Evolutionary conservation across 2,797 vertebrate genomes (phyloP), one percentile per base, ranked within the genome.

Genomic region (Catharus ustulatus): DNA sequence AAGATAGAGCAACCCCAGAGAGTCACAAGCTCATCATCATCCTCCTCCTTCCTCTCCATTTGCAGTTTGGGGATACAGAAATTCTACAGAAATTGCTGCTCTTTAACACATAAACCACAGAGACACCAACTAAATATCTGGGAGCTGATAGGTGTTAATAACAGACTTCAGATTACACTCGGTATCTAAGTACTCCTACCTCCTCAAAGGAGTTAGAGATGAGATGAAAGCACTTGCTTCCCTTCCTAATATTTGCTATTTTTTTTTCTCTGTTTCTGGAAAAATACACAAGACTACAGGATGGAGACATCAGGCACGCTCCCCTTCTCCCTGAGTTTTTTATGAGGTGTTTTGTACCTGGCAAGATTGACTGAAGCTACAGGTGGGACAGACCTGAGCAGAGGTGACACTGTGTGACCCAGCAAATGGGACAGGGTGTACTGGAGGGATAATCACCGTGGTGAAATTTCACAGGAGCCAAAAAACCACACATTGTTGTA

Each of bases 401-500:
- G 48, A 66, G 38, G 71, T 21, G 78, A 62, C 1, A 0, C n/a
- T 15, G 52, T 59, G 30, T 7, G 67, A 71, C 52, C 49, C 75
- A 54, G 52, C 0, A 3, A 49, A 48, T 0, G 13, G 62, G 29
- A 40, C 40, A 55, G 80, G 40, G 45, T 10, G 11, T 29, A 34
- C 40, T 3, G 5, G 9, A 32, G 32, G 55, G 74, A 84, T 21
- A 48, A 74, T 22, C 21, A 10, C 46, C 3, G 24, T 1, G 23
- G 0, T 12, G 42, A 64, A 72, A 85, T 89, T 45, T n/a, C 49
- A 43, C 11, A 52, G 45, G 32, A 79, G 55, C 12, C 42, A 82
- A 73, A 62, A n/a, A 30, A 7, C 13, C 14, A 2, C 0, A 11
- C 10, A 1, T 20, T 13, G 43, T 13, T 24, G 4, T 11, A 24